Evolutionary conservation across 2,888 invertebrate species (phyloP), one percentile per base, ranked within the genome.

Genomic region (Bhutanitis thaidina): DNA sequence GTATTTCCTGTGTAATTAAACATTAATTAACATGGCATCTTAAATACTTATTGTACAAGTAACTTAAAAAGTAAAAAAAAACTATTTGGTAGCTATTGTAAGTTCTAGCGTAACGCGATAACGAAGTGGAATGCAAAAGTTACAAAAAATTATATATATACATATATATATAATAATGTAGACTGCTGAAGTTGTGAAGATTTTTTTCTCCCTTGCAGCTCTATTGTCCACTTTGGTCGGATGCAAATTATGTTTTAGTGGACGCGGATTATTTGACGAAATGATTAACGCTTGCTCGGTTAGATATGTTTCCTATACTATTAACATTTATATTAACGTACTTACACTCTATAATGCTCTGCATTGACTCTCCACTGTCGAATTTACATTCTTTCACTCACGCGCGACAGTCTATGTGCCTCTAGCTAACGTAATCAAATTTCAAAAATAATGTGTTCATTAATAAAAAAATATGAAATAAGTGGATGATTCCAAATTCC

Each of bases 11-110:
- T 80, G 76, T 80, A 78, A 76, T 74, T 70, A 68, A 66, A 54
- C 74, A 72, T 64, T 69, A 72, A 72, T 63, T 69, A 72, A 77
- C 73, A 75, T 70, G 75, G 78, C 79, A 74, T 81, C 77, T 75
- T 73, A 67, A 67, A 77, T 64, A 62, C 77, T 77, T 81, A 81
- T 67, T 78, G 77, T 77, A 77, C 71, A 80, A 80, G 76, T 81
- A 83, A 79, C 74, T 81, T 78, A 69, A 76, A 50, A 51, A 51
- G 41, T 51, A 45, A 45, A 51, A 69, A 74, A 73, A 74, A 75
- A 74, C 75, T 80, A 82, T 79, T 82, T 77, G 81, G 82, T 82
- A 84, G 82, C 76, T 82, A 81, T 75, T 67, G 74, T 82, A 81
- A 81, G 77, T 71, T 73, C 56, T 77, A 80, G 79, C 63, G 69